Percentiles rank a stretch among this genome's conserved stretches.
phyloP scores from a whole-genome alignment of 2,888 invertebrate species.

The Platerodrilus igneus region DNA sequence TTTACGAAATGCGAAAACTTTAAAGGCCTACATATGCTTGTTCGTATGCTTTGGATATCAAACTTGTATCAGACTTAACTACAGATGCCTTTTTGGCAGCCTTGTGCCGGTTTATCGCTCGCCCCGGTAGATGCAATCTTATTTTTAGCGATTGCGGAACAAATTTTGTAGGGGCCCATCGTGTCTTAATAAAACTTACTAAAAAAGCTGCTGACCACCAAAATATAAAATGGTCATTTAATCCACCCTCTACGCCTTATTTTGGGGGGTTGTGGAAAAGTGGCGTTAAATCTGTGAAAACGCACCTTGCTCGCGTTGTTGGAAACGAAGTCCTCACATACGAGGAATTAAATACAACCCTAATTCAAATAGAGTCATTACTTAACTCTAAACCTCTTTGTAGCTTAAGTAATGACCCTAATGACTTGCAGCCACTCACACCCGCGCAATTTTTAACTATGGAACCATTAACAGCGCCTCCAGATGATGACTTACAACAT shows the following conservation, averaged over 20 bases:
- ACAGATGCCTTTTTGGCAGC: too few species aligned
- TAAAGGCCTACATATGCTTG: too few species aligned
- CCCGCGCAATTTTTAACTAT: conserved; percentile 1
- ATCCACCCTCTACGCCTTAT: conserved; percentile 31
- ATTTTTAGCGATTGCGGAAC: too few species aligned
- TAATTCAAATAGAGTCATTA: conserved; percentile 28
- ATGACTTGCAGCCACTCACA: background rate
- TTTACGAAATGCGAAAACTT: too few species aligned
- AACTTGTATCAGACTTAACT: too few species aligned
- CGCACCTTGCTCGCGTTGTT: conserved; percentile 27
- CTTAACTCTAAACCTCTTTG: conserved; percentile 28
- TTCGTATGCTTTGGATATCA: too few species aligned
- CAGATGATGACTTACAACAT: background rate
- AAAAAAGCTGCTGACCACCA: too few species aligned
- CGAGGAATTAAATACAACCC: conserved; percentile 29
- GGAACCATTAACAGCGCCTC: background rate
- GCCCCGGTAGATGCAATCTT: too few species aligned
- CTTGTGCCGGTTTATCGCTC: too few species aligned
- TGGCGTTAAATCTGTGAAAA: conserved; percentile 30
- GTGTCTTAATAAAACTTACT: too few species aligned
- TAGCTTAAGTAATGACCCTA: background rate
- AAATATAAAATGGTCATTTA: conserved; percentile 22
- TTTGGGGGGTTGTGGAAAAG: conserved; percentile 35
- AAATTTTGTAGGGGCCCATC: too few species aligned
- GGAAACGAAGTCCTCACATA: conserved; percentile 29